phyloP scores from a whole-genome alignment of 2,113 vertebrate species.

The Cyprinodon tularosa region DNA sequence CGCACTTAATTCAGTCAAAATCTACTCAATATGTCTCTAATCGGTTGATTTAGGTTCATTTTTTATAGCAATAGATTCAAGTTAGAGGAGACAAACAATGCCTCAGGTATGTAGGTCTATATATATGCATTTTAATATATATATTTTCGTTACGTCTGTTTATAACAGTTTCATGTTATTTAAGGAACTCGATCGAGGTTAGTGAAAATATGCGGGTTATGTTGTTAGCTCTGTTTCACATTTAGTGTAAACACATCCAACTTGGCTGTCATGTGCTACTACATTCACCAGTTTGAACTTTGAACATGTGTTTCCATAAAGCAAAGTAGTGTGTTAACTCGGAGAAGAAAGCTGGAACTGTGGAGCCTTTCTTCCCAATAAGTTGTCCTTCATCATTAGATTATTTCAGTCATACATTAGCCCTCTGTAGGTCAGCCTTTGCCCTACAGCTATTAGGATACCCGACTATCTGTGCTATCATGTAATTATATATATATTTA shows the following conservation, averaged over 20 bases:
- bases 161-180: not conserved
- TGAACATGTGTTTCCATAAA: slow-evolving; percentile 42
- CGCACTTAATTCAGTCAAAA: not conserved
- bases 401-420: not conserved
- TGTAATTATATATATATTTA: not conserved
- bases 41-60: not conserved
- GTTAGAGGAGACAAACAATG: not conserved
- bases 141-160: not conserved
- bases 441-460: not conserved
- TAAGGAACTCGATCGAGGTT: not conserved
- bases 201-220: not conserved
- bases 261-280: slow-evolving; percentile 4
- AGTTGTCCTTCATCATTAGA: not conserved
- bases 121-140: not conserved
- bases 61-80: not conserved
- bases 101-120: not conserved
- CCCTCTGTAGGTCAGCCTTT: not conserved
- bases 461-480: not conserved
- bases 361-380: not conserved
- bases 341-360: not conserved
- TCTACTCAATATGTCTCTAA: not conserved
- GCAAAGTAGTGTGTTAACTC: not conserved
- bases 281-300: slow-evolving; percentile 39
- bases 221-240: not conserved
- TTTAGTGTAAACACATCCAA: not conserved